phyloP scores from a whole-genome alignment of 2,888 invertebrate genomes.

The Hanleya hanleyi region DNA sequence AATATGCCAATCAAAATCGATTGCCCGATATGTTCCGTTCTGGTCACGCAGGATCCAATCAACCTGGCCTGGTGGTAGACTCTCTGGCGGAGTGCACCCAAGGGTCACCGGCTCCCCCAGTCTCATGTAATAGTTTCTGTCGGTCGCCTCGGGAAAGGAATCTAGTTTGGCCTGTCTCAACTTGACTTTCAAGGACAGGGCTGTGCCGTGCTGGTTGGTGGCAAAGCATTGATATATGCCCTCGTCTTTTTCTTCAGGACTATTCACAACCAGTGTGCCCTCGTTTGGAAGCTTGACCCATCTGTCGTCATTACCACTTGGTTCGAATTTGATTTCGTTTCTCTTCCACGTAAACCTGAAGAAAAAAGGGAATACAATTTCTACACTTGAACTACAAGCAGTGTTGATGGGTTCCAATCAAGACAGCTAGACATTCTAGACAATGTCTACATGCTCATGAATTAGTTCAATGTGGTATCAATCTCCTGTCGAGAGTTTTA shows the following conservation, averaged over 20 bases:
- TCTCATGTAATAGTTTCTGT: slow-evolving; percentile 65
- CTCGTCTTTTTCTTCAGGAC: slow-evolving; percentile 91
- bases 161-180: slow-evolving; percentile 62
- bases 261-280: slow-evolving; percentile 92
- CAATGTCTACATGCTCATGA: no score
- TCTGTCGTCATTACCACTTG: slow-evolving; percentile 94
- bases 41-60: slow-evolving; percentile 90
- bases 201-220: slow-evolving; percentile 92
- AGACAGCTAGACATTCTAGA: no score
- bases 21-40: slow-evolving; percentile 54
- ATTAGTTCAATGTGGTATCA: no score
- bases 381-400: no score
- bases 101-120: slow-evolving; percentile 93
- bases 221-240: slow-evolving; percentile 98
- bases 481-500: no score
- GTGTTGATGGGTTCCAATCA: no score
- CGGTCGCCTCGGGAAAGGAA: slow-evolving; percentile 72
- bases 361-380: no score
- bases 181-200: slow-evolving; percentile 82
- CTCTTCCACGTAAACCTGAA: slow-evolving; percentile 87
- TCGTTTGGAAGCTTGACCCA: slow-evolving; percentile 92
- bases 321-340: slow-evolving; percentile 95
- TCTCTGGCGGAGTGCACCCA: slow-evolving; percentile 93
- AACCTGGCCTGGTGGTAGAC: slow-evolving; percentile 95
- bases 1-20: slow-evolving; percentile 83